Evolutionary conservation across 2,113 vertebrate genomes (phyloP), one percentile per base, ranked within the genome.

Genomic region (Toxotes chatareus): DNA sequence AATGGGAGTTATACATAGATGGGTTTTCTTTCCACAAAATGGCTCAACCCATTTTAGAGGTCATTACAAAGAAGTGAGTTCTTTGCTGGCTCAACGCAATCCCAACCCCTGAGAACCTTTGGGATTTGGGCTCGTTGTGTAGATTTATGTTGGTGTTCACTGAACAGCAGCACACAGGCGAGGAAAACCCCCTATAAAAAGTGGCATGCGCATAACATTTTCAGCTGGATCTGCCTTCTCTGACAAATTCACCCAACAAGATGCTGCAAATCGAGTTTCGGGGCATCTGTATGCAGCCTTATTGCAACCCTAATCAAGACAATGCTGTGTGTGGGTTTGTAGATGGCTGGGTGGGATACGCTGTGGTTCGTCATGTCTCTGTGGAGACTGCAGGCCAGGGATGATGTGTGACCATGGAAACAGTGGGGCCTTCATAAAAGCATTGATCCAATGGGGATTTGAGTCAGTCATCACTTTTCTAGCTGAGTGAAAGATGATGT

Each of bases 381-480:
- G 71, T 57, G 73, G 60, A 81, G 86, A 80, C 80, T 60, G 80
- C 40, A 64, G 47, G 76, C 67, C 72, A 59, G 59, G 68, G 80
- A 89, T 86, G 80, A 66, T 75, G 81, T 68, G 92, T 92, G 87
- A 56, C 92, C 92, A 94, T 94, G 90, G 92, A 73, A 93, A 94
- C 91, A 86, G 90, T 47, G 61, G 56, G 82, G 85, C 67, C 67
- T 88, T 86, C 82, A 88, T 85, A 81, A 88, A 85, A 92, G 66
- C 88, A 90, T 89, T 82, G 80, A 87, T 86, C 84, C 88, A 88
- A 83, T 66, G 23, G 83, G 80, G 78, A 88, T 83, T 84, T 79
- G n/a, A 85, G 83, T 70, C 74, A 83, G 75, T 87, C 86, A 85
- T 91, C 85, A 80, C 75, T 85, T 91, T 86, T 84, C 60, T 62